A percentile compares a stretch with the other conserved stretches of the same genome.
Conservation (phyloP, 1,140 invertebrate species). For the Eubasilissa regina region DNA sequence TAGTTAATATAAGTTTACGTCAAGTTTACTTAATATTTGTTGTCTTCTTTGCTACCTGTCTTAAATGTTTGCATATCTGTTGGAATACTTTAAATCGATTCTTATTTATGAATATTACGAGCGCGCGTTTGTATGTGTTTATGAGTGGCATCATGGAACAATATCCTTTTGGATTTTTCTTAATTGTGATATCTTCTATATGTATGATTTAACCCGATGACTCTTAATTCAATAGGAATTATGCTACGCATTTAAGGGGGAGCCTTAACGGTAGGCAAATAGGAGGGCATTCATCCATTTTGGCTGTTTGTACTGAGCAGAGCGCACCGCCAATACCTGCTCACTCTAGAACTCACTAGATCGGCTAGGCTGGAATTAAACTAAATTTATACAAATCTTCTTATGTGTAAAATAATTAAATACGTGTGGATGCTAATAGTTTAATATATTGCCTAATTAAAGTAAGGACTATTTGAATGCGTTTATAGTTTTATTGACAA, state of each 20-base stretch:
- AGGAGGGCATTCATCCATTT: background rate
- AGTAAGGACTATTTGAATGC: conserved; percentile 50
- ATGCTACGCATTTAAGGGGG: conserved; percentile 40
- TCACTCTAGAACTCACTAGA: conserved; percentile 53
- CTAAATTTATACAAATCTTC: conserved; percentile 48
- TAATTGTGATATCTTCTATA: conserved; percentile 49
- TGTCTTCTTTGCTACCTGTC: conserved; percentile 42
- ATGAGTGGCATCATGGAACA: conserved; percentile 22
- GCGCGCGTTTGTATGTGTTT: conserved; percentile 1
- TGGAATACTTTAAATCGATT: conserved; percentile 6
- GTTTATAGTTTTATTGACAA: conserved; percentile 57
- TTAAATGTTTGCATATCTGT: conserved; percentile 44
- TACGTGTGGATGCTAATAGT: conserved; percentile 50
- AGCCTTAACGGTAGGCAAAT: background rate
- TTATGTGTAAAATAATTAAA: conserved; percentile 20
- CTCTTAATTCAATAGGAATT: background rate
- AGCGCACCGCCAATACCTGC: conserved; percentile 47
- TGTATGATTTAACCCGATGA: conserved; percentile 26
- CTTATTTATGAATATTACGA: background rate
- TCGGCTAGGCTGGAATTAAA: conserved; percentile 57
- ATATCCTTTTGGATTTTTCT: conserved; percentile 28
- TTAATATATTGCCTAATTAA: conserved; percentile 55
- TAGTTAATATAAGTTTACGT: conserved; percentile 55
- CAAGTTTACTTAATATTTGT: conserved; percentile 47
- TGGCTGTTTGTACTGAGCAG: conserved; percentile 24